These are phyloP conservation scores for Corbicula japonica DNA, from an alignment of 2,888 invertebrate genomes.

Conservation along the genomic window DNA sequence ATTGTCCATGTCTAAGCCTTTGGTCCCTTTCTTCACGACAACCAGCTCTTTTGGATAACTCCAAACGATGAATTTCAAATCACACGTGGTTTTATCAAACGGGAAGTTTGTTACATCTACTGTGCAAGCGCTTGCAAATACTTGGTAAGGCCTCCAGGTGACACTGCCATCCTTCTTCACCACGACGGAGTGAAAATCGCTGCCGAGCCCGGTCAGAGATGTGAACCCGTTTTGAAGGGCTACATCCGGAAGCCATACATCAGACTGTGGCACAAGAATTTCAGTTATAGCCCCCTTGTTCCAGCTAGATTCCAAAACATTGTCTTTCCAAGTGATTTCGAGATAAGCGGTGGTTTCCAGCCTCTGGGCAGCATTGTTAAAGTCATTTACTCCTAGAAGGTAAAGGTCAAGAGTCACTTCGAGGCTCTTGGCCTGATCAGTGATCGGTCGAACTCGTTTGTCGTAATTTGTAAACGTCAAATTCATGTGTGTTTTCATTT, in stretches of 20 bases:
- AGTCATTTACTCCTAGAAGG: constrained; percentile 58
- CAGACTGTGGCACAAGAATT: constrained; percentile 47
- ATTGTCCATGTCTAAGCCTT: constrained; percentile 25
- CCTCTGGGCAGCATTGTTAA: constrained; percentile 46
- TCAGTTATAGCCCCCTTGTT: constrained; percentile 27
- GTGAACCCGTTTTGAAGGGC: constrained; percentile 67
- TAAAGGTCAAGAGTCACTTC: constrained; percentile 53
- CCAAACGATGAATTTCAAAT: constrained; percentile 70
- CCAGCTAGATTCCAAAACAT: constrained; percentile 42
- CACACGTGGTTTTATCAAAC: constrained; percentile 68
- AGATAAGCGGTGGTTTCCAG: constrained; percentile 58
- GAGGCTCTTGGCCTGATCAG: constrained; percentile 48
- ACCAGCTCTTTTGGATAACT: constrained; percentile 61
- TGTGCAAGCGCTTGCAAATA: constrained; percentile 67
- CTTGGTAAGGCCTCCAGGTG: constrained; percentile 64
- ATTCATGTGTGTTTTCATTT: constrained; percentile 49
- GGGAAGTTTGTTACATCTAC: constrained; percentile 69
- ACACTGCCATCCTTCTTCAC: constrained; percentile 42
- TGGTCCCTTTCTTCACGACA: constrained; percentile 40
- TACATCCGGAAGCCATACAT: constrained; percentile 63
- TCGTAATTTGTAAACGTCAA: constrained; percentile 46
- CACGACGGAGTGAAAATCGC: constrained; percentile 50
- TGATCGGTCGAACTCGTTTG: constrained; percentile 47
- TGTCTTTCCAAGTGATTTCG: constrained; percentile 55
- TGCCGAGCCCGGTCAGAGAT: constrained; percentile 64